Evolutionary conservation across 2,797 vertebrate species (phyloP).

Genomic region (Tapirus indicus): DNA sequence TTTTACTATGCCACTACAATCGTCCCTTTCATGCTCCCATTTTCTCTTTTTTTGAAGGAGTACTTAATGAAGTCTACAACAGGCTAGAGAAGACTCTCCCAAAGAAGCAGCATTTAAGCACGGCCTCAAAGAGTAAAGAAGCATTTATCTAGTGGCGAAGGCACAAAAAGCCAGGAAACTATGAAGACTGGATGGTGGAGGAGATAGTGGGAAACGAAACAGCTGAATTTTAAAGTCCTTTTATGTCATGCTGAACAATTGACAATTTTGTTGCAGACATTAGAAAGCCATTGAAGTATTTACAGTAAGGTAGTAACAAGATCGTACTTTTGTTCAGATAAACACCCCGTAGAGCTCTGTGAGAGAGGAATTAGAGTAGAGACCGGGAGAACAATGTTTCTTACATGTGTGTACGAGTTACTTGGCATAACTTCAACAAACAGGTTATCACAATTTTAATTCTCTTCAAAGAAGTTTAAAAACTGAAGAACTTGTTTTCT

Average conservation of each 20-base stretch:
- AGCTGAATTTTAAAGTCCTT: background rate
- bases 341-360: background rate
- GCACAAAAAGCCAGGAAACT: background rate
- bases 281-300: background rate
- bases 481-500: background rate
- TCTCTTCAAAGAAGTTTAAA: slow-evolving; percentile 28
- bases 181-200: background rate
- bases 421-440: background rate
- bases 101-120: background rate
- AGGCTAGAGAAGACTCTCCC: background rate
- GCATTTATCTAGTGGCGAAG: background rate
- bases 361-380: background rate
- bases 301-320: background rate
- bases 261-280: background rate
- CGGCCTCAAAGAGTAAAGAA: background rate
- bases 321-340: background rate
- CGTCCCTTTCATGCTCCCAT: background rate
- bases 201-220: background rate
- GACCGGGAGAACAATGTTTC: no score
- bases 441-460: background rate
- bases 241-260: background rate
- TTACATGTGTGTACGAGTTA: background rate
- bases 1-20: background rate
- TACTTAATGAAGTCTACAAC: background rate
- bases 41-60: background rate